Evolutionary conservation across 2,888 invertebrate genomes (phyloP), one percentile per base, ranked within the genome.

Genomic region (Hesperia comma): DNA sequence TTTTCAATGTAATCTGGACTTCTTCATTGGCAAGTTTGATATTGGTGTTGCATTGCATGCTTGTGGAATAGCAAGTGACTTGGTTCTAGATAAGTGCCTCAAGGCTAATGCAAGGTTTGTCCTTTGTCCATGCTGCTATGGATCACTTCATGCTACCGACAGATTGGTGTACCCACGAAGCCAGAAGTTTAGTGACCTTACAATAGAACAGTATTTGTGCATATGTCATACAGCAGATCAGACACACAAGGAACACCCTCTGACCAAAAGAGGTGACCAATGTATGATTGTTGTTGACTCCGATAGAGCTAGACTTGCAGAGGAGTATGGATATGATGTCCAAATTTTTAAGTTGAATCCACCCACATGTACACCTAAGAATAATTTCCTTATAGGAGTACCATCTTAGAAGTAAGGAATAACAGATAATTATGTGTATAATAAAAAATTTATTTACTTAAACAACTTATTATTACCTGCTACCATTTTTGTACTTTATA

Each of bases 71-170:
- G 98, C 98, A 1, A 98, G 98, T 1, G 99, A 99, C 87, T 94
- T 99, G 69, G 98, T 99, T 0, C 92, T 99, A 60, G 95, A 96
- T 75, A 96, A 96, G 79, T 99, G 99, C 83, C 93, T 97, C 14
- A 89, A 94, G 56, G 94, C 94, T 14, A 93, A 93, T 67, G 98
- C 98, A 0, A 94, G 95, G 71, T 98, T 99, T 91, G 96, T 98
- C 0, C 94, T 97, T 62, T 98, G 98, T 79, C 99, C 99, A 0
- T 99, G 99, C 83, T 99, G 99, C 82, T 99, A 99, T 87, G 99
- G 99, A 1, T 95, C 96, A 2, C 94, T 99, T 14, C 96, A 96
- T 84, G 94, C 95, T 70, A 97, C 97, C 76, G 95, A 97, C 74
- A 94, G 96, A 73, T 90, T 98, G 56, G 90, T 91, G 0, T 99